Evolutionary conservation across 2,888 invertebrate genomes (phyloP), one percentile per base, ranked within the genome.

Genomic region (Chesias legatella): DNA sequence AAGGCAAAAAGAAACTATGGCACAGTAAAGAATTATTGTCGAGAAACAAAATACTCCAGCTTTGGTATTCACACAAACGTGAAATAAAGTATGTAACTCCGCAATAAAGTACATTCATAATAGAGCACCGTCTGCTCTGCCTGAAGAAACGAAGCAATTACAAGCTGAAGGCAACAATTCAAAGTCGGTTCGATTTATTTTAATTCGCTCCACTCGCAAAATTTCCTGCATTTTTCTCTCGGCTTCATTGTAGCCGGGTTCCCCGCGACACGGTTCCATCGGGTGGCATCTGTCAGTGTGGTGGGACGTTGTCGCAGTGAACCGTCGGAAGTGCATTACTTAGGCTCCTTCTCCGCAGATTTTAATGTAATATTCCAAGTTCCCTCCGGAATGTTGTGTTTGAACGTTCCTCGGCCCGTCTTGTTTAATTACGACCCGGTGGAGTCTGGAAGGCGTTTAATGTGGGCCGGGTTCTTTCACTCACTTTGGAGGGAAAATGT

Each of bases 131-230:
- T 31, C 42, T 36, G 40, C 37, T 26, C 34, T 33, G 30, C 28
- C 30, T 33, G 33, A 46, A 46, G 44, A 33, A 45, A 43, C 48
- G 50, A 51, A 50, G 43, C 58, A 47, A 60, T 58, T 55, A 55
- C 52, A 51, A 51, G 47, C 38, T 43, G 58, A 60, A 60, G 57
- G 63, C 60, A 60, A 64, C 64, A 58, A 62, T 63, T 67, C 63
- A 63, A 62, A 59, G 67, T 58, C 67, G 51, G 58, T 67, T 67
- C 65, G 62, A 71, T 69, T 69, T 69, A 71, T 65, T 69, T 71
- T 71, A 71, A 69, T 71, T 71, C 62, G 51, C 55, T 60, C 55
- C 51, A 49, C 51, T 55, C 50, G 35, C 34, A 34, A 52, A 48
- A 53, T 51, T 51, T 53, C 40, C 41, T 47, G 58, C 53, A 58